Percentiles rank a stretch among this genome's conserved stretches.
phyloP scores from a whole-genome alignment of 2,888 invertebrate species.

The Neoitamus cyanurus region DNA sequence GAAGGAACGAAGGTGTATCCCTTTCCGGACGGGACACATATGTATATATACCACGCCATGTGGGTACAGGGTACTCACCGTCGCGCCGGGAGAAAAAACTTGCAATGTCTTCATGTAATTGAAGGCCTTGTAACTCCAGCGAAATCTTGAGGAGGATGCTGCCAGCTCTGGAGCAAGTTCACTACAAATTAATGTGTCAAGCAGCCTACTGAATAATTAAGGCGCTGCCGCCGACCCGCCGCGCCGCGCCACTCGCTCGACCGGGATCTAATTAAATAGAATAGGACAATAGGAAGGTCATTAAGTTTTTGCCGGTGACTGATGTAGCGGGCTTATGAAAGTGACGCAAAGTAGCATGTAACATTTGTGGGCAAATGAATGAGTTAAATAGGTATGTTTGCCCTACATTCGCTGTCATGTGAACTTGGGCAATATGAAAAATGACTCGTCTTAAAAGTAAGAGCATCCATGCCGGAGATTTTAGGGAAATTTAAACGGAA shows the following conservation, averaged over 20 bases:
- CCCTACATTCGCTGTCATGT: not conserved
- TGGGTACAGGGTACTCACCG: not conserved
- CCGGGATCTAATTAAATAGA: not conserved
- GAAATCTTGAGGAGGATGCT: not conserved
- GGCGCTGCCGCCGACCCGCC: not conserved
- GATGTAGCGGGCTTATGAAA: not conserved
- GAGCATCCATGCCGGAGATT: too few relatives aligned
- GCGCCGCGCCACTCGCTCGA: not conserved
- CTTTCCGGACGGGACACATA: not conserved
- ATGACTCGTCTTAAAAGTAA: not conserved
- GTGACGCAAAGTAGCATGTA: not conserved
- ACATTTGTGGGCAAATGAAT: not conserved
- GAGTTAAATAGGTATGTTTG: not conserved
- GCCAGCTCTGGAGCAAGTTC: not conserved
- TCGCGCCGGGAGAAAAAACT: not conserved
- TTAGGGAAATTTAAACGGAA: too few relatives aligned
- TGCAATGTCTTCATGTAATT: slow-evolving; percentile 9
- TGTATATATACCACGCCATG: not conserved
- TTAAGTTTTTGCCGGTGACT: not conserved
- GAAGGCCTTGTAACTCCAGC: slow-evolving; percentile 9
- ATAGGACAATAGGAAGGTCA: not conserved
- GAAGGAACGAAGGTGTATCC: not conserved
- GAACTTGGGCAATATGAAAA: not conserved
- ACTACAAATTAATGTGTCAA: not conserved
- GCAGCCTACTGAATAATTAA: slow-evolving; percentile 1